These are phyloP conservation scores for Drosophila birchii DNA, from an alignment of 2,888 invertebrate species.

Conservation along the genomic window DNA sequence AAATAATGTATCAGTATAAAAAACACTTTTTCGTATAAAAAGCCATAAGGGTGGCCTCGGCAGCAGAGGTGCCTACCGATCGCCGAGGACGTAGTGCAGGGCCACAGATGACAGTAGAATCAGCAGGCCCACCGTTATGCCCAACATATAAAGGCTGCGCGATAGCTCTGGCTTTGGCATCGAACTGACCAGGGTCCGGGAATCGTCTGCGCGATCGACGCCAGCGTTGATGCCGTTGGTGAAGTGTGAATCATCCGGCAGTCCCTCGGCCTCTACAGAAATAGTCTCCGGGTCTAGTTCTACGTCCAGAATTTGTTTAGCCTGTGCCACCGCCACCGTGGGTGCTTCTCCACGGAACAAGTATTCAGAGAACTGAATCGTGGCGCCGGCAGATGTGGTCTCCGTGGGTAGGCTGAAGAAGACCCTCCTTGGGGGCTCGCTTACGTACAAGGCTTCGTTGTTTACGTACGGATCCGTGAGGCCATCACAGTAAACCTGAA, in stretches of 20 bases:
- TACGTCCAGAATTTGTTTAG: slow-evolving; percentile 92
- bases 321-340: slow-evolving; percentile 91
- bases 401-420: slow-evolving; percentile 89
- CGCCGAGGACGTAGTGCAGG: slow-evolving; percentile 85
- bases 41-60: slow-evolving; percentile 23
- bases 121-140: slow-evolving; percentile 88
- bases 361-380: slow-evolving; percentile 93
- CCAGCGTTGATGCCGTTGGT: slow-evolving; percentile 30
- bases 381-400: slow-evolving; percentile 46
- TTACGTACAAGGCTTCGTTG: slow-evolving; percentile 87
- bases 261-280: slow-evolving; percentile 90
- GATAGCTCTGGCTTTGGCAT: slow-evolving; percentile 87
- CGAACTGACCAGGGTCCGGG: slow-evolving; percentile 85
- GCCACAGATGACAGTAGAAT: slow-evolving; percentile 87
- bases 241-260: slow-evolving; percentile 89
- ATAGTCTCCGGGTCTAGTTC: slow-evolving; percentile 89
- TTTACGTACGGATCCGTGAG: slow-evolving; percentile 86
- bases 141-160: slow-evolving; percentile 86
- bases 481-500: slow-evolving; percentile 97
- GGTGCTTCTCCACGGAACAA: slow-evolving; percentile 95
- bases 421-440: slow-evolving; percentile 95
- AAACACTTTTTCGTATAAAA: slow-evolving; percentile 28
- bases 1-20: slow-evolving; percentile 54
- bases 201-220: slow-evolving; percentile 37
- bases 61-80: slow-evolving; percentile 46